Conservation (phyloP, 2,797 vertebrate genomes). For the Amblyraja radiata region DNA sequence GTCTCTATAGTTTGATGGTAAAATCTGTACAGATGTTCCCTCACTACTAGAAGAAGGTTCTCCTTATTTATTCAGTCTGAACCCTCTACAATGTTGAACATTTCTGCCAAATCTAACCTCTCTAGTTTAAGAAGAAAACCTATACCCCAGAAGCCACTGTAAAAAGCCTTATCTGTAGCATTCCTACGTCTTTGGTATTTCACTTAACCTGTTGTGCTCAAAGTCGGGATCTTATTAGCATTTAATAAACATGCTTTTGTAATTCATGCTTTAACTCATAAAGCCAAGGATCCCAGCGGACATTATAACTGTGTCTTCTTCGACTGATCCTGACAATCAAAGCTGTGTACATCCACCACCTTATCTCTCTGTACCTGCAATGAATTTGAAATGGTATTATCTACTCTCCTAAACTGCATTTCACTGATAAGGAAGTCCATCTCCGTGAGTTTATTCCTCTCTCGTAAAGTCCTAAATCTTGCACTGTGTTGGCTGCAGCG, state of each 20-base stretch:
- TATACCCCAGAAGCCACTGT: neutral
- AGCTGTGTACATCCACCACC: neutral
- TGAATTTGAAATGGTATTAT: neutral
- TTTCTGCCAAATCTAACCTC: neutral
- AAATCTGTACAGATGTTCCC: neutral
- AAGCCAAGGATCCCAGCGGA: too few species aligned
- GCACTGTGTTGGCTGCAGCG: neutral
- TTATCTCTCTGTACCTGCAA: neutral
- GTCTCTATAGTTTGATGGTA: neutral
- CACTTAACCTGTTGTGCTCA: neutral
- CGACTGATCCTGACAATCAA: neutral
- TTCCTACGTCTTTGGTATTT: neutral
- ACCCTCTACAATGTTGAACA: neutral
- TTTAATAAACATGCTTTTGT: neutral
- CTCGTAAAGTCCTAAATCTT: neutral
- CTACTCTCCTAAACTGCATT: neutral
- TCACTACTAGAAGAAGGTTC: neutral
- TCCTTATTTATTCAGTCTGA: neutral
- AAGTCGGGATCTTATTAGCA: neutral
- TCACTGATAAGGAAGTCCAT: neutral
- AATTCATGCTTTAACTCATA: neutral
- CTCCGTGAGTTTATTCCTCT: neutral
- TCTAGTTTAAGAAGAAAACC: neutral
- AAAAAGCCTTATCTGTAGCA: neutral
- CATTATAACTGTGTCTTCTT: neutral